Percentiles rank a stretch among this genome's conserved stretches.
Conservation (phyloP, 2,888 invertebrate genomes). For the Sipha maydis region DNA sequence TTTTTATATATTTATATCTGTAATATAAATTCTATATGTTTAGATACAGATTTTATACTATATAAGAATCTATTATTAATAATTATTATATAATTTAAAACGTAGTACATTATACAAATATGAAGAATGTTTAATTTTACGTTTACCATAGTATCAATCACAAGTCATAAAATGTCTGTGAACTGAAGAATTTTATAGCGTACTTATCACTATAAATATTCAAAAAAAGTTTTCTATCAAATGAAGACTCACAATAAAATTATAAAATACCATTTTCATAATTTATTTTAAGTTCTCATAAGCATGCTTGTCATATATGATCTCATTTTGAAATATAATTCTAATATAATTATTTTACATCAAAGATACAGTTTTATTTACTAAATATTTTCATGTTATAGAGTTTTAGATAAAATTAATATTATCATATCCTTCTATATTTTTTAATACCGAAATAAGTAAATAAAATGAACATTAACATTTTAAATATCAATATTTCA, state of each 20-base stretch:
- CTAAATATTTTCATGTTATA: no score
- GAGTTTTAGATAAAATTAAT: no score
- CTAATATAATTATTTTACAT: not conserved
- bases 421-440: not conserved
- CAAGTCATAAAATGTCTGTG: not conserved
- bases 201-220: not conserved
- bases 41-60: no score
- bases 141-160: not conserved
- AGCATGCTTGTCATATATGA: not conserved
- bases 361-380: not conserved
- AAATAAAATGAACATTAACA: not conserved
- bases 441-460: not conserved
- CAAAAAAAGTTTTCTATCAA: not conserved
- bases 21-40: no score
- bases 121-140: not conserved
- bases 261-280: slow-evolving; percentile 8
- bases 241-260: not conserved
- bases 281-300: no score
- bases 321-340: not conserved
- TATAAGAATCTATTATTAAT: no score
- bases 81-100: not conserved
- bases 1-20: no score
- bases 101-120: not conserved
- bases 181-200: not conserved
- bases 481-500: no score